Percentiles rank a stretch among this genome's conserved stretches.
These are phyloP conservation scores for Panagrolaimus sp. DNA, from an alignment of 1,140 invertebrate genomes.

Conservation along the genomic window DNA sequence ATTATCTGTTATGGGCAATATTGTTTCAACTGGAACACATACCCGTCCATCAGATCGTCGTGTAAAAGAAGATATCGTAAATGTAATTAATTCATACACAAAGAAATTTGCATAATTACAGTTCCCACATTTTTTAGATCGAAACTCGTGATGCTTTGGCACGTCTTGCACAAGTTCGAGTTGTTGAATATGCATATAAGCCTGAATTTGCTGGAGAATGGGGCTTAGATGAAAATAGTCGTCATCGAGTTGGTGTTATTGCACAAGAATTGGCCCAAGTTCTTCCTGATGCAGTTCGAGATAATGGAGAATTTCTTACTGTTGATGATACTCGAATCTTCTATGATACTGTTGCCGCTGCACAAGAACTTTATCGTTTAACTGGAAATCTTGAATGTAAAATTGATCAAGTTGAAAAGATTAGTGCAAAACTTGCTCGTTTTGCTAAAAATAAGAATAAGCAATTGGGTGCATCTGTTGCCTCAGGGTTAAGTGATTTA, in stretches of 20 bases:
- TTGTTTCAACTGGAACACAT: constrained; percentile 80
- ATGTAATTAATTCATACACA: constrained; percentile 62
- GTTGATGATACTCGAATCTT: constrained; percentile 52
- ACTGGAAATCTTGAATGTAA: constrained; percentile 48
- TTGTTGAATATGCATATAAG: constrained; percentile 84
- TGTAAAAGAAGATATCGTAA: constrained; percentile 82
- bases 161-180: constrained; percentile 75
- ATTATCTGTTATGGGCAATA: constrained; percentile 80
- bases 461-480: neutral
- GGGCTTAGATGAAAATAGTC: constrained; percentile 67
- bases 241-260: constrained; percentile 70
- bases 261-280: constrained; percentile 86
- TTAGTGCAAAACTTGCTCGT: constrained; percentile 31
- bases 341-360: constrained; percentile 52
- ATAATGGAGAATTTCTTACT: constrained; percentile 60
- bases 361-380: constrained; percentile 45
- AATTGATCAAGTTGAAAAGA: constrained; percentile 51
- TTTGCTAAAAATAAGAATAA: constrained; percentile 30
- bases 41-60: constrained; percentile 85
- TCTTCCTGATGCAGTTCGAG: constrained; percentile 80
- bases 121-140: constrained; percentile 56
- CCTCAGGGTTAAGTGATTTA: constrained; percentile 25
- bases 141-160: constrained; percentile 32
- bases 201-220: constrained; percentile 80
- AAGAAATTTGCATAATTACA: too few relatives aligned